phyloP scores from a whole-genome alignment of 2,113 vertebrate species.

The Cisticola juncidis region DNA sequence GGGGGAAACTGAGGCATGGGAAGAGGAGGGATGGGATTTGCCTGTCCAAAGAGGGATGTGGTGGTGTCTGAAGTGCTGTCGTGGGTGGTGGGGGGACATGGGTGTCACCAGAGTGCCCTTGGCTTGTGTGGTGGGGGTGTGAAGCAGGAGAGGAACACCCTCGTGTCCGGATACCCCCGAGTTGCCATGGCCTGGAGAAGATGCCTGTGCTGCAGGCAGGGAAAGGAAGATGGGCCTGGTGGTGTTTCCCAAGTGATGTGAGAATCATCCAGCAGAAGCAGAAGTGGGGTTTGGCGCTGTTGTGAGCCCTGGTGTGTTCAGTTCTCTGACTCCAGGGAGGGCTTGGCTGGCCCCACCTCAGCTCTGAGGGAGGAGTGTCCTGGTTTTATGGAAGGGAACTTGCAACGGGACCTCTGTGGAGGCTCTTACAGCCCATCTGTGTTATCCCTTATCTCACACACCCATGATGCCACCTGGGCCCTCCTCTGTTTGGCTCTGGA shows the following conservation, averaged over 20 bases:
- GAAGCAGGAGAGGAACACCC: not conserved
- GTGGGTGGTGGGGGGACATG: not conserved
- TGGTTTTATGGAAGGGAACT: not conserved
- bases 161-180: accelerated
- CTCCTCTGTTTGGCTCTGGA: not conserved
- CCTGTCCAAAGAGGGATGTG: not conserved
- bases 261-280: not conserved
- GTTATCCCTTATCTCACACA: not conserved
- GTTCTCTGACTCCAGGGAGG: not conserved
- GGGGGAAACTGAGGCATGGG: not conserved
- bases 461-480: accelerated
- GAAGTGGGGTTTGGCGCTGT: not conserved
- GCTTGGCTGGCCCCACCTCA: not conserved
- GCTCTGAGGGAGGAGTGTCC: not conserved
- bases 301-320: accelerated
- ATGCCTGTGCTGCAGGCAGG: not conserved
- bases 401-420: not conserved
- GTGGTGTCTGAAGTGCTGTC: accelerated
- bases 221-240: not conserved
- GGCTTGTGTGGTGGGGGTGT: not conserved
- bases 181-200: not conserved
- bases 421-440: not conserved
- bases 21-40: not conserved
- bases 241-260: not conserved
- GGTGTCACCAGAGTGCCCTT: accelerated